Conservation (phyloP, 2,113 vertebrate genomes). For the Delphinus delphis region DNA sequence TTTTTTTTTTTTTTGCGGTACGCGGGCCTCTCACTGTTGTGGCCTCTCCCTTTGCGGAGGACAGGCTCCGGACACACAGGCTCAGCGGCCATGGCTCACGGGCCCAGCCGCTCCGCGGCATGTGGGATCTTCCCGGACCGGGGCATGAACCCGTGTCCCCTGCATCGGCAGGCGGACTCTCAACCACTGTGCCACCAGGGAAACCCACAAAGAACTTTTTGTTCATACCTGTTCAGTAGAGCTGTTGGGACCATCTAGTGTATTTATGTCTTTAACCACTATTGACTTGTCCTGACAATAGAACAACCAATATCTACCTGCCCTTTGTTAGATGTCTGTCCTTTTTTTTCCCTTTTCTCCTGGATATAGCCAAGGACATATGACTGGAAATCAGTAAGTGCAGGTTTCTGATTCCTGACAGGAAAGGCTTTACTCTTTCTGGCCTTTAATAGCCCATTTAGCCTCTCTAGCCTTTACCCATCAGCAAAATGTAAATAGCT, state of each 20-base stretch:
- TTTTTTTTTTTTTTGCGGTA: background rate
- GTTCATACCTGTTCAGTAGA: background rate
- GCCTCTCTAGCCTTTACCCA: slow-evolving; percentile 38
- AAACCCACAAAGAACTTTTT: background rate
- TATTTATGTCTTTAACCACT: slow-evolving; percentile 5
- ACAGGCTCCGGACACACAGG: too few relatives aligned
- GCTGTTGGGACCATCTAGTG: background rate
- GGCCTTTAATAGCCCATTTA: slow-evolving; percentile 59
- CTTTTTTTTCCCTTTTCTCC: background rate
- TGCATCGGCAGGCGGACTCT: too few relatives aligned
- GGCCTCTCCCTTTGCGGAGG: too few relatives aligned
- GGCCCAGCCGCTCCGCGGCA: too few relatives aligned
- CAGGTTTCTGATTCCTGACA: slow-evolving; percentile 50
- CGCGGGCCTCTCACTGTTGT: too few relatives aligned
- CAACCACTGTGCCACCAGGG: too few relatives aligned
- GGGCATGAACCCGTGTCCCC: too few relatives aligned
- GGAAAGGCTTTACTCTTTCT: slow-evolving; percentile 27
- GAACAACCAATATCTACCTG: background rate
- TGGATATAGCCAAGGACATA: background rate
- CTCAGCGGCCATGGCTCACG: too few relatives aligned
- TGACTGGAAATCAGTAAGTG: slow-evolving; percentile 34
- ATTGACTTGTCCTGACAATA: background rate
- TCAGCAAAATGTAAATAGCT: slow-evolving; percentile 69
- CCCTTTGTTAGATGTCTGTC: background rate
- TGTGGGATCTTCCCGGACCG: too few relatives aligned